Conservation (phyloP, 2,888 invertebrate species). For the Flexamia atlantica region DNA sequence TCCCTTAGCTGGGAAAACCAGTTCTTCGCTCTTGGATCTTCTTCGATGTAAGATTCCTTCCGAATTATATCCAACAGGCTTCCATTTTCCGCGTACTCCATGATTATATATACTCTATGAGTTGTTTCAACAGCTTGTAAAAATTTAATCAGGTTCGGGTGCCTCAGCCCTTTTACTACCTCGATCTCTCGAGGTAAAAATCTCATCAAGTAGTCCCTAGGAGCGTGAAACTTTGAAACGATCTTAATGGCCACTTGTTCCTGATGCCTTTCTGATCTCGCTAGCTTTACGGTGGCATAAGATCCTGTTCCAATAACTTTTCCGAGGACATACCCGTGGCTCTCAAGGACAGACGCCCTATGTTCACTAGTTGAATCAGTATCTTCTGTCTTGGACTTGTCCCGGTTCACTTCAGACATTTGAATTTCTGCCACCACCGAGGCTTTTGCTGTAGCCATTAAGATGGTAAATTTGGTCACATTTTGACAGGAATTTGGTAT, state of each 20-base stretch:
- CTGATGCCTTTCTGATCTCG: slow-evolving; percentile 79
- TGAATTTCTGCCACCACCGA: background rate
- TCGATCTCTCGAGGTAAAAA: slow-evolving; percentile 90
- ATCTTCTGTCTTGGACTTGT: background rate
- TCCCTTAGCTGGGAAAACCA: slow-evolving; percentile 87
- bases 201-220: slow-evolving; percentile 88
- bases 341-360: slow-evolving; percentile 86
- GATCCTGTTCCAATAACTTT: slow-evolving; percentile 88
- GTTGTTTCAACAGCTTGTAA: slow-evolving; percentile 92
- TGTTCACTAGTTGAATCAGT: slow-evolving; percentile 71
- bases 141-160: slow-evolving; percentile 88
- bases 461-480: slow-evolving; percentile 19
- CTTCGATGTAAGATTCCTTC: slow-evolving; percentile 84
- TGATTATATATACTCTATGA: slow-evolving; percentile 89
- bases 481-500: slow-evolving; percentile 19
- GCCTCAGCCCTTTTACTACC: slow-evolving; percentile 88
- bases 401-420: background rate
- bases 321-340: slow-evolving; percentile 86
- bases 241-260: slow-evolving; percentile 90
- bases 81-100: slow-evolving; percentile 91
- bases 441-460: slow-evolving; percentile 16
- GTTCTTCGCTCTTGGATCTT: slow-evolving; percentile 82
- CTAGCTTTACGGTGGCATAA: slow-evolving; percentile 88
- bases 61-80: slow-evolving; percentile 87
- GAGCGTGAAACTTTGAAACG: slow-evolving; percentile 89